Base-by-base conservation (phyloP, 2,113 vertebrate genomes). In the Microcebus ravelobensis region DNA sequence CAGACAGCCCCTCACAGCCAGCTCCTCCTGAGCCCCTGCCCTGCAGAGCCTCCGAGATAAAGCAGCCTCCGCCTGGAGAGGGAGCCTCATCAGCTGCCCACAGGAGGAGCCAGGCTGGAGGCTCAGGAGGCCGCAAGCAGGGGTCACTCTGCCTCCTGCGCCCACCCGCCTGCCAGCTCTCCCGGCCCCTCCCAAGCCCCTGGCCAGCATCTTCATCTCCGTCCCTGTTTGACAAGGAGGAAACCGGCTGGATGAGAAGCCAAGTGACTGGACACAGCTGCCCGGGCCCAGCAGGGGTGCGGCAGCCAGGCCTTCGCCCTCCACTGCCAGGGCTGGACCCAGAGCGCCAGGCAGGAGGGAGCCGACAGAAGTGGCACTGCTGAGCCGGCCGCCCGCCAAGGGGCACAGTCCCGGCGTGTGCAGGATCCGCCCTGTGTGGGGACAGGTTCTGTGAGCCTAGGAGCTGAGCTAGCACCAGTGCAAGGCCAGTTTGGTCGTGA, bases 11-110 rank as follows among this genome's bases (percentile, higher is more conserved):
- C 34, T 36, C 23, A 7, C 27, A 15, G 9, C 7, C 3, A 11
- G 45, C 34, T 1, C 2, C 9, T 1, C 21, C 55, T 0, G 2
- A 3, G 34, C 18, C 48, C 13, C 0, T 0, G 21, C 27, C 10
- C 50, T 36, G 27, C 20, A 67, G 31, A 20, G 74, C 2, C 17
- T 5, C 12, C 2, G 8, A 6, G 55, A 0, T 50, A 29, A 36
- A 63, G 63, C 48, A 8, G 7, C 8, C 11, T 34, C 67, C 14
- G 21, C 25, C 48, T 18, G 87, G 52, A 48, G 45, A 6, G 7
- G 5, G 12, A 5, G 6, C 18, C 20, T 45, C 29, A 6, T 42
- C 13, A 1, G 50, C 67, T 3, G 0, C 17, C 80, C 0, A 2
- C 0, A 27, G 65, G 61, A 13, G 23, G 9, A n/a, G 57, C 14